A percentile compares a stretch with the other conserved stretches of the same genome.
Evolutionary conservation across 2,797 vertebrate species (phyloP).

Genomic region (Sebastes minor): DNA sequence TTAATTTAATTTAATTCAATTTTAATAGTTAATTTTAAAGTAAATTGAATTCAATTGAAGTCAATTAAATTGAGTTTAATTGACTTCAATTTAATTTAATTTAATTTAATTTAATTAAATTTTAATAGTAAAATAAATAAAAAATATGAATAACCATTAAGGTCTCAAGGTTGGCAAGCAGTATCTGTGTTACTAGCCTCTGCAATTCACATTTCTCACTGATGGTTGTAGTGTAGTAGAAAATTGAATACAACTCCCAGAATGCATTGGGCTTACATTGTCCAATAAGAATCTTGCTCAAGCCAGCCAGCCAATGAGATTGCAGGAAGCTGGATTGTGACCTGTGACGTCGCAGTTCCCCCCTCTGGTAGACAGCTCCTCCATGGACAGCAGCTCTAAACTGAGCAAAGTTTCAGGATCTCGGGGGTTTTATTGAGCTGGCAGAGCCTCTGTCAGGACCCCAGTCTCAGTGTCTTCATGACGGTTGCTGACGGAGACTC

Average conservation of each 20-base stretch:
- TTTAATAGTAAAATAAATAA: too few relatives aligned
- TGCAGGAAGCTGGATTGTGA: conserved; percentile 29
- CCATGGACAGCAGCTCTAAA: neutral
- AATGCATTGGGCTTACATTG: conserved; percentile 1
- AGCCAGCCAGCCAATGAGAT: conserved; percentile 65
- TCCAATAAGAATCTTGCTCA: conserved; percentile 59
- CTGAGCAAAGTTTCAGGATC: conserved; percentile 29
- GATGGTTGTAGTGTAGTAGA: neutral
- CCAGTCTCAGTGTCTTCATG: conserved; percentile 45
- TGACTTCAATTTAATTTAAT: too few relatives aligned
- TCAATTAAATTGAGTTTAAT: too few relatives aligned
- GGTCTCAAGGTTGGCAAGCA: too few relatives aligned
- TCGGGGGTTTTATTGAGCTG: neutral
- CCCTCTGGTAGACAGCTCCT: neutral
- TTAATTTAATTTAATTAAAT: too few relatives aligned
- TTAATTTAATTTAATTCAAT: too few relatives aligned
- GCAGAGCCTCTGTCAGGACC: neutral
- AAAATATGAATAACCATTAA: too few relatives aligned
- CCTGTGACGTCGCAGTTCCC: conserved; percentile 19
- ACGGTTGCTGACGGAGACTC: conserved; percentile 80
- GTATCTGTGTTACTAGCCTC: too few relatives aligned
- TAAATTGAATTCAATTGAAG: too few relatives aligned
- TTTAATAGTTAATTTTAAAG: too few relatives aligned
- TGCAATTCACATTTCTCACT: neutral
- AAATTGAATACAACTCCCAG: conserved; percentile 47